Conservation (phyloP, 37 sponge, comb jelly and placozoan genomes). For the Petrosia ficiformis region DNA sequence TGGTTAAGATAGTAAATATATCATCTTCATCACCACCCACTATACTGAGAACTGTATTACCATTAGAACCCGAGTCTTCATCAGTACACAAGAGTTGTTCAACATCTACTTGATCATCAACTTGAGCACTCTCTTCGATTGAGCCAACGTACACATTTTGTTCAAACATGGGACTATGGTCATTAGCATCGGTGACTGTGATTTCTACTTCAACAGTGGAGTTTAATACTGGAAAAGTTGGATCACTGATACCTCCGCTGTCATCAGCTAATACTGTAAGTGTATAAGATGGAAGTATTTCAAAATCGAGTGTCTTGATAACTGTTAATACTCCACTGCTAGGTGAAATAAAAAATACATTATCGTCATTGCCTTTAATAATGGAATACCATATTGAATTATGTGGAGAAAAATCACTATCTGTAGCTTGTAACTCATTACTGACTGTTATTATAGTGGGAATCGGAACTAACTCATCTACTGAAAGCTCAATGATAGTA, state of each 20-base stretch:
- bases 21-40: constrained; percentile 1
- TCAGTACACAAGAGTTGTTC: constrained; percentile 36
- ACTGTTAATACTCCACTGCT: constrained; percentile 45
- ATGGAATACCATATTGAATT: constrained; percentile 41
- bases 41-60: constrained; percentile 23
- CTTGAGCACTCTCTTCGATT: constrained; percentile 13
- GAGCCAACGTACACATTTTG: constrained; percentile 16
- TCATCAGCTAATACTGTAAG: constrained; percentile 34
- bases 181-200: constrained; percentile 29
- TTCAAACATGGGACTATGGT: constrained; percentile 38
- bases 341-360: constrained; percentile 25
- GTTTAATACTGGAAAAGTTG: constrained; percentile 27
- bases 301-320: constrained; percentile 38
- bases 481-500: neutral
- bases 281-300: constrained; percentile 12
- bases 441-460: constrained; percentile 3
- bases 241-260: constrained; percentile 21
- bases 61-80: constrained; percentile 45
- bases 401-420: constrained; percentile 52
- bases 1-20: constrained; percentile 17
- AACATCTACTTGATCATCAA: constrained; percentile 12
- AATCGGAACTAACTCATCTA: constrained; percentile 9
- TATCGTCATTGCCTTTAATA: neutral
- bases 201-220: constrained; percentile 23
- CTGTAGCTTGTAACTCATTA: constrained; percentile 21